Evolutionary conservation across 37 sponge, comb jelly and placozoan species (phyloP), one percentile per base, ranked within the genome.

Genomic region (Ephydatia muelleri): DNA sequence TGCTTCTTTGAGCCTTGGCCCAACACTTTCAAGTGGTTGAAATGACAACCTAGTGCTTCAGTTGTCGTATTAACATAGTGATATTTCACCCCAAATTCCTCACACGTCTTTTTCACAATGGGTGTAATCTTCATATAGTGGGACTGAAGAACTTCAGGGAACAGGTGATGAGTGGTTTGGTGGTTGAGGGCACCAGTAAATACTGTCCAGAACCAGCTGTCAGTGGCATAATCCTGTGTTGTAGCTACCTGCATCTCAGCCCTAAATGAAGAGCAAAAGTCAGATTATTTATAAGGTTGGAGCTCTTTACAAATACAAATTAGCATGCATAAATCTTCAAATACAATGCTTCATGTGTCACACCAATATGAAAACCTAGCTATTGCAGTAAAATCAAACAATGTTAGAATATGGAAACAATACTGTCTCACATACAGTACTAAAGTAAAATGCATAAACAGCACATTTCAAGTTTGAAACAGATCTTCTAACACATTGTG

Each of bases 131-230:
- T 81, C 0, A 86, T 88, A 43, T 94, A 96, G 82, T 94, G 92
- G 23, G 89, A 91, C 89, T 96, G 97, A 65, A 93, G 88, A 25
- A 95, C 84, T 22, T 91, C 91, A 2, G 96, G 96, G 76, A 95
- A 95, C 70, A 95, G 84, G 69, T 95, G 96, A 81, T 95, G 96
- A 36, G 91, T 85, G 77, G 96, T 95, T 81, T 95, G 96, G 47
- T 95, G 94, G 86, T 95, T 95, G 57, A 95, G 88, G 36, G 96
- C 96, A 12, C 96, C 94, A 26, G 95, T 94, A 78, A 89, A 85
- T 30, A 91, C 85, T 5, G 86, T 95, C 95, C 93, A 92, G 81
- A 95, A 95, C 95, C 95, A 95, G 85, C 90, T 91, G 72, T 91
- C 87, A 6, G 95, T 95, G 43, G 94, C 94, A 74, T 95, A 95